A percentile compares a stretch with the other conserved stretches of the same genome.
Evolutionary conservation across 2,113 vertebrate genomes (phyloP).

Genomic region (Micromys minutus): DNA sequence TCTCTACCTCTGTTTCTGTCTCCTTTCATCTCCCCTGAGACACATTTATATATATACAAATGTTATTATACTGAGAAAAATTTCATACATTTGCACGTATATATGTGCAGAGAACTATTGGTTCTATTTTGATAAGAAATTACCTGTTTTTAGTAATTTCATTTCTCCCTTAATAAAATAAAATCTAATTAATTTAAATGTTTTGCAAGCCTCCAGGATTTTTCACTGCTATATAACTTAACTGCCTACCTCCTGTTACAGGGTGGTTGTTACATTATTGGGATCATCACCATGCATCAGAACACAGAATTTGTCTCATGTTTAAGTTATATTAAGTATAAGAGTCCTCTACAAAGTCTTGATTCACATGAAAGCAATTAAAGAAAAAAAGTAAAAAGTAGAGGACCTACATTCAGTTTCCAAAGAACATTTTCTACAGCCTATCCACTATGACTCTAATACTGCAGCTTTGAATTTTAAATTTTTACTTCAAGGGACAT

Average conservation of each 20-base stretch:
- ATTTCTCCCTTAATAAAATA: neutral
- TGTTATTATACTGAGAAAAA: neutral
- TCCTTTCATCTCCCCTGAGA: neutral
- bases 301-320: neutral
- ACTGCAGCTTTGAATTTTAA: neutral
- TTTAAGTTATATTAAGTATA: neutral
- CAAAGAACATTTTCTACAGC: neutral
- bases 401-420: neutral
- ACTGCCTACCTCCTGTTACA: neutral
- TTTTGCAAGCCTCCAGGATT: neutral
- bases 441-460: neutral
- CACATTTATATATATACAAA: neutral
- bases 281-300: neutral
- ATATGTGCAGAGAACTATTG: neutral
- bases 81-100: neutral
- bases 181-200: conserved; percentile 3
- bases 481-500: neutral
- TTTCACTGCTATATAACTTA: neutral
- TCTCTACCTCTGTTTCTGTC: neutral
- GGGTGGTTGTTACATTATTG: neutral
- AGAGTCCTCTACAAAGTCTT: neutral
- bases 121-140: neutral
- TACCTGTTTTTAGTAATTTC: neutral
- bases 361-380: neutral
- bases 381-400: neutral